These are phyloP conservation scores for Anolis carolinensis DNA, from an alignment of 2,113 vertebrate species.

Conservation along the genomic window DNA sequence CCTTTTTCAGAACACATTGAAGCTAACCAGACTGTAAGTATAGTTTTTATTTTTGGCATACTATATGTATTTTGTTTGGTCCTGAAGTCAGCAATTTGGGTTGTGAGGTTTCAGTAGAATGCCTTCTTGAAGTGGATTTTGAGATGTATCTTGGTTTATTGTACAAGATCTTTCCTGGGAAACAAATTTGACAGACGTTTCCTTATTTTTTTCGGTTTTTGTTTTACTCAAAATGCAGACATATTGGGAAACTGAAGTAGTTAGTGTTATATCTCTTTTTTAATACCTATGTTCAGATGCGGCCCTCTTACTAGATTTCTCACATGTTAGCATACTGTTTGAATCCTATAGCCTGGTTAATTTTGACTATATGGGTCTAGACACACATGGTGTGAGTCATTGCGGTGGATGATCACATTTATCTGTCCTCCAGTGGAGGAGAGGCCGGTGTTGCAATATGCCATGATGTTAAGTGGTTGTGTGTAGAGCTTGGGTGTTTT, in stretches of 20 bases:
- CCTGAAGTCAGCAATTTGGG: conserved; percentile 35
- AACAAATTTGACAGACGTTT: conserved; percentile 10
- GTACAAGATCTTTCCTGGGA: conserved; percentile 16
- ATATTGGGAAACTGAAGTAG: conserved; percentile 13
- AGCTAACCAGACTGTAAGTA: conserved; percentile 97
- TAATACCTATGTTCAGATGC: not conserved
- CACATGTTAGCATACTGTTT: not conserved
- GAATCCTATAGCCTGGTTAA: not conserved
- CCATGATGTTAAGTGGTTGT: no score
- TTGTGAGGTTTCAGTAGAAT: conserved; percentile 35
- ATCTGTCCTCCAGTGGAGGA: no score
- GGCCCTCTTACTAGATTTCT: no score
- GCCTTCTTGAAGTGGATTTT: conserved; percentile 27
- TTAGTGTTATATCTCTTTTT: not conserved
- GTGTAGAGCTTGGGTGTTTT: no score
- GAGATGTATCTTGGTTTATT: conserved; percentile 21
- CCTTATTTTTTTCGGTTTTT: not conserved
- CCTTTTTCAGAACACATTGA: conserved; percentile 96
- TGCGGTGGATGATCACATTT: no score
- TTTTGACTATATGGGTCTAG: not conserved
- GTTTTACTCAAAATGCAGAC: not conserved
- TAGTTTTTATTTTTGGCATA: conserved; percentile 30
- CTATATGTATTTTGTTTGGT: not conserved
- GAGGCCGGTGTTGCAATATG: no score
- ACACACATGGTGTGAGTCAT: no score